Evolutionary conservation across 2,113 vertebrate genomes (phyloP), one percentile per base, ranked within the genome.

Genomic region (Leptosomus discolor): DNA sequence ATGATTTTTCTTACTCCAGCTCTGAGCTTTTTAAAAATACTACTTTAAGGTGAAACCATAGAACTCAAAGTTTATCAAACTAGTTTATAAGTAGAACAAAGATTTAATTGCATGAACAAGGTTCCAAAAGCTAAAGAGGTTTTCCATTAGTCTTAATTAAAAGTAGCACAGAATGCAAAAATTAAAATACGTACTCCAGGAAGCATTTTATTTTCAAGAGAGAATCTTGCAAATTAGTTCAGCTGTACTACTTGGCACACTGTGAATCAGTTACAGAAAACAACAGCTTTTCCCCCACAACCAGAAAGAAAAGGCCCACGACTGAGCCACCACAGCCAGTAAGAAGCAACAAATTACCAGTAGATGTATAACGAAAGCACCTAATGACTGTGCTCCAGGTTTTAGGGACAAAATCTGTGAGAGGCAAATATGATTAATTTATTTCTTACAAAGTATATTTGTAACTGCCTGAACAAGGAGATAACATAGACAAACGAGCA

Each of bases 141-240:
- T 63, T 69, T 37, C 63, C 63, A 50, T 50, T 26, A 58, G 43
- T 78, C 75, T 84, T 94, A 94, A 94, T 80, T 95, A 81, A 83
- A 86, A 95, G 50, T 39, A 86, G 45, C 50, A 88, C 86, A 46
- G 58, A 92, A 92, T 24, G 21, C 54, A 92, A 92, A 94, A 95
- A 88, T 84, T 80, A 50, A 88, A 94, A 79, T n/a, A 77, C 11
- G 8, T 92, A 81, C 68, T 87, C 54, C 68, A 92, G 76, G 86
- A 96, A 95, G 83, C 67, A 84, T 70, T 81, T 50, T 69, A n/a
- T 91, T 96, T 96, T 86, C 68, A 80, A 89, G 91, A 84, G 30
- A 88, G 54, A 92, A 88, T 54, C 56, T 70, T 51, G 51, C 54
- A 92, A 92, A 94, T 80, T 22, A 92, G 58, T 91, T 84, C 76